Evolutionary conservation across 2,113 vertebrate species (phyloP).

Genomic region (Laterallus jamaicensis): DNA sequence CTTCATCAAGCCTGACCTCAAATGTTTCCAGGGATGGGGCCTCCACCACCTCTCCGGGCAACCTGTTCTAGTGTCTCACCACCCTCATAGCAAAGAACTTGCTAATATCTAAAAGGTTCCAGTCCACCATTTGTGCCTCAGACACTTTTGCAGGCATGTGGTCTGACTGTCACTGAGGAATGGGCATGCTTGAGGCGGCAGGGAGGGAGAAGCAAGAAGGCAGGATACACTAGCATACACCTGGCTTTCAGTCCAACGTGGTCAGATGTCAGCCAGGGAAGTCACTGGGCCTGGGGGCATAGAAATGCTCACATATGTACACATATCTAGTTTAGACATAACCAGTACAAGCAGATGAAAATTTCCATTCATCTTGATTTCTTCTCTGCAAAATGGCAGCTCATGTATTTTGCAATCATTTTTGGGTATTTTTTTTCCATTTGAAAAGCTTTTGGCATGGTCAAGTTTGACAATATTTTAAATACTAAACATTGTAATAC

Average conservation of each 20-base stretch:
- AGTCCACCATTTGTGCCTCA: too few relatives aligned
- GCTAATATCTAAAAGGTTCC: too few relatives aligned
- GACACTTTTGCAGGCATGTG: too few relatives aligned
- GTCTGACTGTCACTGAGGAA: too few relatives aligned
- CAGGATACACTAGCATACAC: rapidly evolving
- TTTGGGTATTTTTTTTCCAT: background rate
- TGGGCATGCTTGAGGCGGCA: too few relatives aligned
- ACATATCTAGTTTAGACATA: background rate
- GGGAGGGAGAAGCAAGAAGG: background rate
- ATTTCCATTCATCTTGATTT: background rate
- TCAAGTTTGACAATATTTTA: background rate
- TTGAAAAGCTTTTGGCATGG: background rate
- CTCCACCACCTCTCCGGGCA: too few relatives aligned
- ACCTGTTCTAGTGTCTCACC: too few relatives aligned
- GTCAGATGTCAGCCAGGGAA: background rate
- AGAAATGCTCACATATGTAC: rapidly evolving
- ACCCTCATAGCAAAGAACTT: too few relatives aligned
- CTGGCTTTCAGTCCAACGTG: background rate
- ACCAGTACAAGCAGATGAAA: background rate
- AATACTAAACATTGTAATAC: background rate
- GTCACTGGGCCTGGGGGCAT: background rate
- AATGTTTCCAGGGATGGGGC: too few relatives aligned
- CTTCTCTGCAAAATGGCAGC: background rate
- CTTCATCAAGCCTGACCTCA: too few relatives aligned
- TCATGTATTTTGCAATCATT: background rate